These are phyloP conservation scores for Drosophila sp. DNA, from an alignment of 1,140 invertebrate genomes.

Conservation along the genomic window DNA sequence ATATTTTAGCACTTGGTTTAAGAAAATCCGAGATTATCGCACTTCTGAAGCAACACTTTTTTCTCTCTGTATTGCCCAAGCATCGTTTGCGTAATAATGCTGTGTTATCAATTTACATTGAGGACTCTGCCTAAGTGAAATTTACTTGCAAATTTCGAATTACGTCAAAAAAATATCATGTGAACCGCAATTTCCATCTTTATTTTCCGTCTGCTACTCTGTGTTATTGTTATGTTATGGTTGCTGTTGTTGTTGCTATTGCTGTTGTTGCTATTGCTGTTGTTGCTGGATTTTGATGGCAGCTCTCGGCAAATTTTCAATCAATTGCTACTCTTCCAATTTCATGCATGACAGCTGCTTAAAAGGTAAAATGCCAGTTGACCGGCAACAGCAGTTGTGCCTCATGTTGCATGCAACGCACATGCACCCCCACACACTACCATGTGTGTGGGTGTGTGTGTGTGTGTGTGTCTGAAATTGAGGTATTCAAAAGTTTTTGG, in stretches of 20 bases:
- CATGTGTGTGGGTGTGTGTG: constrained; percentile 5
- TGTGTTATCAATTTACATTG: constrained; percentile 77
- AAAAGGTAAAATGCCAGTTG: constrained; percentile 81
- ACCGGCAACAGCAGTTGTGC: constrained; percentile 53
- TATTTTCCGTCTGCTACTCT: constrained; percentile 39
- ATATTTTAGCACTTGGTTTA: no score
- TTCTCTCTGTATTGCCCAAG: constrained; percentile 23
- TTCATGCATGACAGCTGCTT: constrained; percentile 82
- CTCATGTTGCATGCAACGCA: constrained; percentile 41
- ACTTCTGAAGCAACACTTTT: no score
- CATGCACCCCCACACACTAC: neutral
- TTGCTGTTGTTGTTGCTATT: constrained; percentile 4
- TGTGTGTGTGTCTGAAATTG: no score
- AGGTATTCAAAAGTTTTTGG: constrained; percentile 54
- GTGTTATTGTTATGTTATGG: constrained; percentile 19
- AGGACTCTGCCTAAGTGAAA: constrained; percentile 41
- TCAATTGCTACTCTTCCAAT: constrained; percentile 82
- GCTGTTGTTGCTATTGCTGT: constrained; percentile 17
- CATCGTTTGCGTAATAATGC: constrained; percentile 76
- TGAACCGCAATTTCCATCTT: constrained; percentile 76
- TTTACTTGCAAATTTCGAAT: constrained; percentile 72
- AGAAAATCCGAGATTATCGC: no score
- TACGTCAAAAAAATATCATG: constrained; percentile 82
- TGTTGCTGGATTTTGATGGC: constrained; percentile 53
- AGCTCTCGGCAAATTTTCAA: constrained; percentile 73